These are phyloP conservation scores for Scomber colias DNA, from an alignment of 2,113 vertebrate species.

Conservation along the genomic window DNA sequence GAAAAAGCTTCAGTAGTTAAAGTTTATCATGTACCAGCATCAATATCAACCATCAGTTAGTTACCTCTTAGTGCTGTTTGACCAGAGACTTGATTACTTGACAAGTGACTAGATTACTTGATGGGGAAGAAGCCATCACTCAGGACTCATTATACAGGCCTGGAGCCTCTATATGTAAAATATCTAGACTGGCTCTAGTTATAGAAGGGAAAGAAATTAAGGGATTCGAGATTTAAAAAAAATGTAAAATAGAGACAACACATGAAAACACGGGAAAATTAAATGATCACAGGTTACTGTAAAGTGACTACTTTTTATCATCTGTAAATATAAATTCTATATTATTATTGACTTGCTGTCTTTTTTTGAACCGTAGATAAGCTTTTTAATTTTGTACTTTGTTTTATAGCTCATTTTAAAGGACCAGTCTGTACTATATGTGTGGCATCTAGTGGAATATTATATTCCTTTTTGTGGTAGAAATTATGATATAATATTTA, in stretches of 20 bases:
- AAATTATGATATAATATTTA: too few species aligned
- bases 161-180: conserved; percentile 49
- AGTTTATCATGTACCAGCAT: neutral
- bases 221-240: conserved; percentile 4
- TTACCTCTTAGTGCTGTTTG: conserved; percentile 12
- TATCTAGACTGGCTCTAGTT: conserved; percentile 62
- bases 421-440: too few species aligned
- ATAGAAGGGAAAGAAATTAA: neutral
- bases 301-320: conserved; percentile 21
- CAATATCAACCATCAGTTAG: conserved; percentile 6
- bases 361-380: conserved; percentile 62
- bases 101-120: conserved; percentile 8
- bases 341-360: conserved; percentile 15
- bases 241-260: neutral
- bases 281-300: conserved; percentile 2
- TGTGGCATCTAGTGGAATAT: too few species aligned
- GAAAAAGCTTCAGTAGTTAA: neutral
- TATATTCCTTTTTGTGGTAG: too few species aligned
- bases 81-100: neutral
- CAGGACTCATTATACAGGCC: conserved; percentile 65
- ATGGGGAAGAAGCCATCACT: conserved; percentile 33
- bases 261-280: neutral
- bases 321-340: conserved; percentile 13
- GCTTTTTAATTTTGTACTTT: conserved; percentile 46
- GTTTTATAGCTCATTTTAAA: conserved; percentile 28